Conservation (phyloP, 1,140 invertebrate species). For the Leptinotarsa lineolata region DNA sequence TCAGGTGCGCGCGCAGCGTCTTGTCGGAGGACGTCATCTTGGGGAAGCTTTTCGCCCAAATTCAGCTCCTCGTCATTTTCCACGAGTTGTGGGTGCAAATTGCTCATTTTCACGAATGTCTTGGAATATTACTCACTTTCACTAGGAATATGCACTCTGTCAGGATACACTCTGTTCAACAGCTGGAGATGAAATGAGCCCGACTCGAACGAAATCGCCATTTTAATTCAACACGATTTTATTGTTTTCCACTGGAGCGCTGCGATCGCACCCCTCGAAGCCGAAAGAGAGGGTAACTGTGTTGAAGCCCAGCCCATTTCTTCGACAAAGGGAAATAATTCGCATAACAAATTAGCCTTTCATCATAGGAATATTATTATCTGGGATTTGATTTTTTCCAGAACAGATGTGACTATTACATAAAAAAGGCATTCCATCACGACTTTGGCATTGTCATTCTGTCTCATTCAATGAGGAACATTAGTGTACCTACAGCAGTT, state of each 20-base stretch:
- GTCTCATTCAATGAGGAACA: too few relatives aligned
- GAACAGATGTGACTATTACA: too few relatives aligned
- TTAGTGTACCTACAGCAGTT: too few relatives aligned
- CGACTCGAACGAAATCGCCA: conserved; percentile 51
- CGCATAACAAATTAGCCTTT: too few relatives aligned
- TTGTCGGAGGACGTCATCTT: conserved; percentile 48
- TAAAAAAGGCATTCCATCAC: too few relatives aligned
- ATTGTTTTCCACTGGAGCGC: conserved; percentile 35
- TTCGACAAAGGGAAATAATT: not conserved
- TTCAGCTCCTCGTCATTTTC: conserved; percentile 36
- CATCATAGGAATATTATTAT: too few relatives aligned
- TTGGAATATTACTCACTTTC: conserved; percentile 24
- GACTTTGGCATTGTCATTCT: too few relatives aligned
- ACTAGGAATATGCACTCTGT: conserved; percentile 40
- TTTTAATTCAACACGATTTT: conserved; percentile 42
- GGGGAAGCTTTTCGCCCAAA: conserved; percentile 35
- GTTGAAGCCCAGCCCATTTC: not conserved
- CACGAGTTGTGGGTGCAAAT: conserved; percentile 25
- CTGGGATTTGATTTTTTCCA: too few relatives aligned
- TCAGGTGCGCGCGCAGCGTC: conserved; percentile 48
- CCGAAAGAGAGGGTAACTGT: not conserved
- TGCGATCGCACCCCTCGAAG: conserved; percentile 20
- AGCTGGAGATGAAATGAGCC: conserved; percentile 46
- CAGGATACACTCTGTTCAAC: conserved; percentile 37
- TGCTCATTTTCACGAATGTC: conserved; percentile 42